A percentile compares a stretch with the other conserved stretches of the same genome.
phyloP scores from a whole-genome alignment of 2,888 invertebrate species.

The Catocala sponsa region DNA sequence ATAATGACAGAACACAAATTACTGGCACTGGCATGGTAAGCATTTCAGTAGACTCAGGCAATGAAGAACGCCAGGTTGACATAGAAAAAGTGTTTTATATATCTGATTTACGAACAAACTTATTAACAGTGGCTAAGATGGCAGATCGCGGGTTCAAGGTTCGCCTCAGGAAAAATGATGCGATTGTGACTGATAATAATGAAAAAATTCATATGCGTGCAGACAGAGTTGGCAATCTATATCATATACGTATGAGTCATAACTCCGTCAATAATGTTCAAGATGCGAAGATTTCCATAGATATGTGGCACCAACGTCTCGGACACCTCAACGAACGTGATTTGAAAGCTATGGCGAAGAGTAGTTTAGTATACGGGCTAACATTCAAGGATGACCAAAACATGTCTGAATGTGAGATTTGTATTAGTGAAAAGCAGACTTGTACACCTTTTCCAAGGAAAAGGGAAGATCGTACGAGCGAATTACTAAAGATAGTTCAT shows the following conservation, averaged over 20 bases:
- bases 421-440: not conserved
- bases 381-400: conserved; percentile 2
- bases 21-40: no score
- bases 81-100: no score
- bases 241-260: conserved; percentile 1
- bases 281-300: no score
- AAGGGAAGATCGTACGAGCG: not conserved
- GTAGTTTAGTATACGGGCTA: not conserved
- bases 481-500: not conserved
- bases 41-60: no score
- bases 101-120: no score
- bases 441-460: conserved; percentile 2
- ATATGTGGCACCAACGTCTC: no score
- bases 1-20: no score
- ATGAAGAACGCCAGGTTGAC: no score
- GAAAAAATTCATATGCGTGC: not conserved
- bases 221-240: not conserved
- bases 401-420: not conserved
- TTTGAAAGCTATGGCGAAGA: not conserved
- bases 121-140: no score
- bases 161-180: no score
- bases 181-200: not conserved
- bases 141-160: no score
- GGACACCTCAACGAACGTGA: conserved; percentile 18
- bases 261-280: not conserved